Base-by-base conservation (phyloP, 2,888 invertebrate genomes). In the Branchellion lobata region DNA sequence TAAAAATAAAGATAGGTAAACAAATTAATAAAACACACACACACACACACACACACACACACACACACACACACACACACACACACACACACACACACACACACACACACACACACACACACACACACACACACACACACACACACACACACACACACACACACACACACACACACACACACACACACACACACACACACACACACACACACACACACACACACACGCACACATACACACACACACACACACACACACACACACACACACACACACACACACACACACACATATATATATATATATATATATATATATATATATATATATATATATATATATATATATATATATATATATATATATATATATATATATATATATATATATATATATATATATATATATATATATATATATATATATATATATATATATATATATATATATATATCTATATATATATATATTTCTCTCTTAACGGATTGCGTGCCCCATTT, bases 131-230 rank as follows among this genome's bases (percentile, higher is more conserved):
- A 57, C 61, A 57, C 61, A 57, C 61, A 57, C 61, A 57, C 61
- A 57, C 61, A 57, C 61, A 57, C 61, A 57, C 61, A 57, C 61
- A 57, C 61, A 57, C 61, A 57, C 61, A 57, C 61, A 71, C 34
- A 71, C 71, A 34, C 34, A 71, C 71, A 34, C 34, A 71, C 71
- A 71, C 34, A 71, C 71, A 71, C 34, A 71, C 71, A 71, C 34
- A 71, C 71, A 71, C 34, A 71, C 71, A 71, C 34, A 71, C 71
- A 33, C 34, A 71, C 71, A 71, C 34, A 71, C 71, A 71, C 34
- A 71, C 71, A 71, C 34, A 71, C 71, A 71, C 34, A 71, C 71
- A 71, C 34, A 71, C 71, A 71, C 34, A 71, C 71, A 71, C 34
- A 71, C 71, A 71, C 34, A 71, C 71, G 27, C 34, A 71, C 71